Evolutionary conservation across 1,140 invertebrate genomes (phyloP).

Genomic region (Laodelphax striatellus): DNA sequence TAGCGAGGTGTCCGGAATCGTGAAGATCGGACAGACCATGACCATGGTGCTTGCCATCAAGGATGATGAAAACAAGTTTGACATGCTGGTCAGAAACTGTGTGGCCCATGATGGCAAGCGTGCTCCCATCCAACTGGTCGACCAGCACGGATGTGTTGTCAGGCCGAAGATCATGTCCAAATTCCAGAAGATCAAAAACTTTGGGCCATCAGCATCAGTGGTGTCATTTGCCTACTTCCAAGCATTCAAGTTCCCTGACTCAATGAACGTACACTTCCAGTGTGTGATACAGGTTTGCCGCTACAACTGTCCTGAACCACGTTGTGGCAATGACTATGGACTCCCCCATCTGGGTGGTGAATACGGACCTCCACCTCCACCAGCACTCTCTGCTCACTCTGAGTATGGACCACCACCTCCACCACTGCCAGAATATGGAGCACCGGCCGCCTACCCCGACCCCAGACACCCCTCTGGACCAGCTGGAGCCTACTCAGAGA

Average conservation of each 20-base stretch:
- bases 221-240: constrained; percentile 88
- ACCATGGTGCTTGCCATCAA: constrained; percentile 92
- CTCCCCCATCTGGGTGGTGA: constrained; percentile 12
- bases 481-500: constrained; percentile 67
- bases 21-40: constrained; percentile 93
- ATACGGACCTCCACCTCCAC: constrained; percentile 15
- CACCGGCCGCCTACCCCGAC: constrained; percentile 36
- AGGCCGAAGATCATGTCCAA: constrained; percentile 84
- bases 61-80: constrained; percentile 91
- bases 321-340: constrained; percentile 20
- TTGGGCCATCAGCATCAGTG: constrained; percentile 83
- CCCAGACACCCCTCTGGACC: constrained; percentile 70
- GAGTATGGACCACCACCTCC: constrained; percentile 54
- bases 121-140: constrained; percentile 83
- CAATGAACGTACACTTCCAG: constrained; percentile 95
- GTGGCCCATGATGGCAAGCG: constrained; percentile 89
- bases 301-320: constrained; percentile 85
- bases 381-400: constrained; percentile 41
- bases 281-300: constrained; percentile 91
- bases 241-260: constrained; percentile 93
- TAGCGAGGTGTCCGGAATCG: constrained; percentile 85
- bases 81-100: constrained; percentile 88
- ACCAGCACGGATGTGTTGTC: constrained; percentile 83
- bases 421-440: constrained; percentile 22
- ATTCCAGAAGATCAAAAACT: constrained; percentile 94